Percentiles rank a stretch among this genome's conserved stretches.
These are phyloP conservation scores for Rotaria magnacalcarata DNA, from an alignment of 2,888 invertebrate genomes.

Conservation along the genomic window DNA sequence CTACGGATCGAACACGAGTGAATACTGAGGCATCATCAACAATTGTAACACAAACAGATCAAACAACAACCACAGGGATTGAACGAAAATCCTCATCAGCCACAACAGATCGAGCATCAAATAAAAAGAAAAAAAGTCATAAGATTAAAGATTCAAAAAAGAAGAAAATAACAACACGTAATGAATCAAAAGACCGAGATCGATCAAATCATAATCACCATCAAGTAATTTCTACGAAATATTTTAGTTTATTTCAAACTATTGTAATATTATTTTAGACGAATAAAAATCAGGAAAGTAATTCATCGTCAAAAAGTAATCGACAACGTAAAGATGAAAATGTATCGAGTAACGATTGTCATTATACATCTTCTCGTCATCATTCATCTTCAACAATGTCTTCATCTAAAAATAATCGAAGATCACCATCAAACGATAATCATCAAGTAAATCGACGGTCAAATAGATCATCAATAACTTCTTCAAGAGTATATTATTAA, in stretches of 20 bases:
- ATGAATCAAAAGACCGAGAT: background rate
- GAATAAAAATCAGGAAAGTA: background rate
- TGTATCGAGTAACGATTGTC: background rate
- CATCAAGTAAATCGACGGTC: background rate
- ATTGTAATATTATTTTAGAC: background rate
- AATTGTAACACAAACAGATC: background rate
- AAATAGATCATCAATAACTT: background rate
- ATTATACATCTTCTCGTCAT: background rate
- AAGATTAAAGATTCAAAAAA: background rate
- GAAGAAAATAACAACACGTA: background rate
- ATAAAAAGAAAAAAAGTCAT: constrained; percentile 1
- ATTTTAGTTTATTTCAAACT: too few species aligned
- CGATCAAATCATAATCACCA: background rate
- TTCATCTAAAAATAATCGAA: background rate
- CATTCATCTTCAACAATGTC: background rate
- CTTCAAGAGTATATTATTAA: background rate
- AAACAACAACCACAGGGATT: background rate
- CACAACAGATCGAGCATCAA: background rate
- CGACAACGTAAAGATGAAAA: background rate
- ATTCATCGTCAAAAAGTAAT: background rate
- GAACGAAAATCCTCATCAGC: background rate
- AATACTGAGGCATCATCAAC: background rate
- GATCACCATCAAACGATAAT: background rate
- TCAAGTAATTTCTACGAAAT: background rate
- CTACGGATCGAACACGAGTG: background rate